Evolutionary conservation across 2,888 invertebrate species (phyloP), one percentile per base, ranked within the genome.

Genomic region (Drosophila helvetica): DNA sequence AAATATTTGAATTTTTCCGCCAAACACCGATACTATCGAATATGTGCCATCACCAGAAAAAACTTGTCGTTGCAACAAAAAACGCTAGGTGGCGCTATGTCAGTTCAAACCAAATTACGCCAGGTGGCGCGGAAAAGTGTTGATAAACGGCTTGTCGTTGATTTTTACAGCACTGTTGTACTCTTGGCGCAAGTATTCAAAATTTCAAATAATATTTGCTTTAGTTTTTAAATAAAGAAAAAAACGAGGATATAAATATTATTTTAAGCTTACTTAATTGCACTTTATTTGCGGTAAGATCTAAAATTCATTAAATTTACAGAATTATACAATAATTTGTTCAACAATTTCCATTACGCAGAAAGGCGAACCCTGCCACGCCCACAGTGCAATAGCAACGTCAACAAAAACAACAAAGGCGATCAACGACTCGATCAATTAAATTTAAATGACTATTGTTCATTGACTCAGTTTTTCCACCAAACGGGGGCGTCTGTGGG

Each of bases 371-470:
- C 54, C 38, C 30, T 51, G 51, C 59, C 72, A 55, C 67, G 65
- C 59, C 75, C 60, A 54, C 51, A 55, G 25, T 25, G 45, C 76
- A 45, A 46, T 27, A 33, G 52, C 53, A 58, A 45, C 22, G 30
- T 30, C 60, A 45, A 46, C 33, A 27, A 27, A 38, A 38, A 38
- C 62, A 70, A 69, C 48, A 48, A 63, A 60, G 51, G 60, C 63
- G 57, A 70, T 65, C 48, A 48, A 60, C 65, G 51, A 63, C 62
- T 64, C 61, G 65, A 78, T 83, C 78, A 75, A 84, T 80, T 78
- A 86, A 79, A 85, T 78, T 84, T 79, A 84, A 87, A 85, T 85
- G 85, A 85, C 85, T 85, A 84, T 86, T 75, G 69, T 86, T 79
- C 76, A 76, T 75, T 84, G 82, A 81, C 85, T 88, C 85, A 53